Conservation (phyloP, 2,113 vertebrate genomes). For the Hylia prasina region DNA sequence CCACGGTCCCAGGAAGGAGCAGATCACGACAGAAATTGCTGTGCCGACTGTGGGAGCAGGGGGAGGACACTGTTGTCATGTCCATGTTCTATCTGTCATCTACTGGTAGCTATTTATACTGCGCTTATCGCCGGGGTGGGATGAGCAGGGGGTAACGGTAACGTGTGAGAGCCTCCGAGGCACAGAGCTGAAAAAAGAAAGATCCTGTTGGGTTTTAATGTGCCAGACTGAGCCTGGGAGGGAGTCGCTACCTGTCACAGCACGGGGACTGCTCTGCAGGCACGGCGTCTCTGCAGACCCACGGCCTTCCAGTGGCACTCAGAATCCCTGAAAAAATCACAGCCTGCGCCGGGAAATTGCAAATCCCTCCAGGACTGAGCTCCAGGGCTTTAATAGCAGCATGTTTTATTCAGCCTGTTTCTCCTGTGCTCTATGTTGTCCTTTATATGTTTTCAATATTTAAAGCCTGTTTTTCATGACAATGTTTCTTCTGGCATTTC, state of each 20-base stretch:
- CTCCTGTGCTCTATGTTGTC: background rate
- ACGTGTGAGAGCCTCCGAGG: slow-evolving; percentile 15
- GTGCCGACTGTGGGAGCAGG: background rate
- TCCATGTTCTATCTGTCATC: slow-evolving; percentile 62
- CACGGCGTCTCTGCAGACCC: background rate
- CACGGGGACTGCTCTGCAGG: background rate
- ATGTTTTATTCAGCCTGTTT: slow-evolving; percentile 29
- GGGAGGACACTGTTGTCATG: slow-evolving; percentile 41
- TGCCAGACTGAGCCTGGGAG: slow-evolving; percentile 53
- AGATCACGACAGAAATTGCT: background rate
- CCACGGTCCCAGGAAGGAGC: background rate
- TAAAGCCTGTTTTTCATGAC: background rate
- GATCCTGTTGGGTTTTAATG: background rate
- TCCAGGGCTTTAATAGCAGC: background rate
- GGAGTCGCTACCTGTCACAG: slow-evolving; percentile 23
- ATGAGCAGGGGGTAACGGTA: background rate
- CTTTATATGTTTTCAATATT: slow-evolving; percentile 19
- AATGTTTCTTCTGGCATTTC: background rate
- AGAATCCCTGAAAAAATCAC: background rate
- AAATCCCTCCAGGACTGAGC: background rate
- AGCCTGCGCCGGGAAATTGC: background rate
- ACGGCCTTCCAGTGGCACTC: background rate
- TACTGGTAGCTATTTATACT: slow-evolving; percentile 58
- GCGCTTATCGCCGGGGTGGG: slow-evolving; percentile 2
- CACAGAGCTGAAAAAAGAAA: slow-evolving; percentile 20